These are phyloP conservation scores for Sylvietta virens DNA, from an alignment of 2,113 vertebrate species.

Conservation along the genomic window DNA sequence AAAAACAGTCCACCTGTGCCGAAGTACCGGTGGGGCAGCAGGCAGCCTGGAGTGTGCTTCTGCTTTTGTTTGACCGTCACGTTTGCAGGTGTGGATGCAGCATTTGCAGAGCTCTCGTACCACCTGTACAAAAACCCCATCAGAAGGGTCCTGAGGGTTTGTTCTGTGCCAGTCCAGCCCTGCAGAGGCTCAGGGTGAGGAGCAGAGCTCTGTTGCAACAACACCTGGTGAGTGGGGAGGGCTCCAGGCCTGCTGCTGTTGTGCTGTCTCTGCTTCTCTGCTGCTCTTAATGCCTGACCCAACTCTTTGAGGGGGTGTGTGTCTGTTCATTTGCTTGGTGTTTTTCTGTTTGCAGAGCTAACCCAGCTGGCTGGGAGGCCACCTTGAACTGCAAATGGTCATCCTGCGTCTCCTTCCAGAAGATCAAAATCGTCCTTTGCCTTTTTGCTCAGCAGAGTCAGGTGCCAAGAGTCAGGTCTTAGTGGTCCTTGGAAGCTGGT, in stretches of 20 bases:
- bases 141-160: accelerated
- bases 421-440: background rate
- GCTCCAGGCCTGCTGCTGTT: background rate
- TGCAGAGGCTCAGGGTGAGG: background rate
- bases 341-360: background rate
- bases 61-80: accelerated
- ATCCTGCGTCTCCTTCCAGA: accelerated
- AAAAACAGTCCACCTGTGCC: background rate
- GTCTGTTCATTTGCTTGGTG: background rate
- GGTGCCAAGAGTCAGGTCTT: background rate
- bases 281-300: background rate
- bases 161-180: background rate
- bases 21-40: accelerated
- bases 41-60: background rate
- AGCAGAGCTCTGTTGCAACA: background rate
- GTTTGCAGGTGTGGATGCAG: background rate
- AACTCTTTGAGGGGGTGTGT: accelerated
- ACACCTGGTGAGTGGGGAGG: background rate
- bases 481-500: background rate
- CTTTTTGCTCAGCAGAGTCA: background rate
- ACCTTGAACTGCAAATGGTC: background rate
- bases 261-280: background rate
- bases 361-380: background rate
- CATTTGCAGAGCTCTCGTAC: accelerated
- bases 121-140: accelerated